Conservation (phyloP, 1,140 invertebrate species). For the Nebria ingens region DNA sequence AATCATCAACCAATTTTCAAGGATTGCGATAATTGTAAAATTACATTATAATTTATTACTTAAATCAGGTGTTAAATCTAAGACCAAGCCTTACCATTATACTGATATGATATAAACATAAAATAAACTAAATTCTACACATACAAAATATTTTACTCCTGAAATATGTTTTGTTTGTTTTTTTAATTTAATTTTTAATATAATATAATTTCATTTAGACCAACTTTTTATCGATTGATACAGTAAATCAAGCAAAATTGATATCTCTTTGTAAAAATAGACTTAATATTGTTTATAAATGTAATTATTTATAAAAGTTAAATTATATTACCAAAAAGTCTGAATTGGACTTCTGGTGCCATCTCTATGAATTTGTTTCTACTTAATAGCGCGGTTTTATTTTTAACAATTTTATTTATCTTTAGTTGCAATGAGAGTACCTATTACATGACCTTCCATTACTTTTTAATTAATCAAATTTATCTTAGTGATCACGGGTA, state of each 20-base stretch:
- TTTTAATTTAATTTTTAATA: not conserved
- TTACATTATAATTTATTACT: slow-evolving; percentile 25
- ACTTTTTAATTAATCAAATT: too few relatives aligned
- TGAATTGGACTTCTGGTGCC: too few relatives aligned
- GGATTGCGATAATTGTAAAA: slow-evolving; percentile 25
- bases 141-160: slow-evolving; percentile 16
- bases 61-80: slow-evolving; percentile 31
- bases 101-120: slow-evolving; percentile 22
- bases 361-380: too few relatives aligned
- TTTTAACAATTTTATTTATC: too few relatives aligned
- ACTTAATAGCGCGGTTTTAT: too few relatives aligned
- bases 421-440: too few relatives aligned
- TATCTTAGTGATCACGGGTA: too few relatives aligned
- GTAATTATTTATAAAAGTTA: not conserved
- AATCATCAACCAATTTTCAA: slow-evolving; percentile 8
- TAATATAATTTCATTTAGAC: not conserved
- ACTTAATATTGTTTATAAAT: not conserved
- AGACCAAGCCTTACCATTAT: slow-evolving; percentile 34
- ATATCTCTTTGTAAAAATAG: not conserved
- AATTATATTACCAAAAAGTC: not conserved
- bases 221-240: not conserved
- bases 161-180: not conserved
- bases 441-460: too few relatives aligned
- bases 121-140: slow-evolving; percentile 32
- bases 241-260: not conserved